Evolutionary conservation across 2,797 vertebrate genomes (phyloP).

Genomic region (Microcaecilia unicolor): DNA sequence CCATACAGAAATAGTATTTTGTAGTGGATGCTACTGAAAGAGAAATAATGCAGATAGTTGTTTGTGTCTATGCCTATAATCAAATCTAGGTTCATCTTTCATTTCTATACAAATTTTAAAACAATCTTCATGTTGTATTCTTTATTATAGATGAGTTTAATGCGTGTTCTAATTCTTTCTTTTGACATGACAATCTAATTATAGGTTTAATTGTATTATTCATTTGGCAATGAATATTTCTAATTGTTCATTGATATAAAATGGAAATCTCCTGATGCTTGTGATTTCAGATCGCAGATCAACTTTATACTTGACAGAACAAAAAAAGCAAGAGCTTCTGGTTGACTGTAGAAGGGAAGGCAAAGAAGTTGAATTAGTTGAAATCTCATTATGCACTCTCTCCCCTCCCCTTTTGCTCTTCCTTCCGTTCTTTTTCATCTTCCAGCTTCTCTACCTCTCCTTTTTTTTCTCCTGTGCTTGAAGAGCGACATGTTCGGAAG

Average conservation of each 20-base stretch:
- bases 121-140: conserved; percentile 5
- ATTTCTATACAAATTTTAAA: neutral
- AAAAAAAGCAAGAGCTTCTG: conserved; percentile 11
- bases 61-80: no score
- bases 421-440: neutral
- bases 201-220: conserved; percentile 36
- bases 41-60: no score
- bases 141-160: conserved; percentile 24
- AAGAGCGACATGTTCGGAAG: no score
- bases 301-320: conserved; percentile 17
- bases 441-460: no score
- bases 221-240: conserved; percentile 22
- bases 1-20: no score
- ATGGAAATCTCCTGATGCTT: conserved; percentile 22
- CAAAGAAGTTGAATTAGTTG: conserved; percentile 5
- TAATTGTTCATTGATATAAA: conserved; percentile 35
- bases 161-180: conserved; percentile 19
- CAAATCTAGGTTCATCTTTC: no score
- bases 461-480: no score
- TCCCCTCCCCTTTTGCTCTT: neutral
- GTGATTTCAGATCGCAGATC: conserved; percentile 28
- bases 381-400: conserved; percentile 1
- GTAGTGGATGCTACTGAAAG: no score
- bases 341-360: neutral
- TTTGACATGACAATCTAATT: conserved; percentile 19